Percentiles rank a stretch among this genome's conserved stretches.
Conservation (phyloP, 2,113 vertebrate species). For the Pituophis catenifer region DNA sequence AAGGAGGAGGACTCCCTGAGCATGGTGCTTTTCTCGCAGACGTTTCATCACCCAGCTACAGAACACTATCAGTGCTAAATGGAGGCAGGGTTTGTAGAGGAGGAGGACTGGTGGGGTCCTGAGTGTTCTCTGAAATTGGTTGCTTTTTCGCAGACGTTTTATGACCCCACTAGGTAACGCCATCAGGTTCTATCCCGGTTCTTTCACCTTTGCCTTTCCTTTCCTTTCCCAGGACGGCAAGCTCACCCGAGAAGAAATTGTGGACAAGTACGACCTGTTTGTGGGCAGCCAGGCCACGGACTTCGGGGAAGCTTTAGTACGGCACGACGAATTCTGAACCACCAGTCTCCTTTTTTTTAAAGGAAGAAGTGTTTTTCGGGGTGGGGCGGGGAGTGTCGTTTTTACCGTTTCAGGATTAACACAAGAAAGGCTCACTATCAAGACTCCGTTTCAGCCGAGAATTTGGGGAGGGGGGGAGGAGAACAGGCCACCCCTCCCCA, state of each 20-base stretch:
- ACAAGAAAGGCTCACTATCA: slow-evolving; percentile 60
- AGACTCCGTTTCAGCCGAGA: slow-evolving; percentile 62
- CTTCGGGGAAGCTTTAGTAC: slow-evolving; percentile 87
- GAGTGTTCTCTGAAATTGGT: not conserved
- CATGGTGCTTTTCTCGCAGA: not conserved
- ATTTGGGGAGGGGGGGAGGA: not conserved
- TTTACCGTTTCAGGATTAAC: slow-evolving; percentile 70
- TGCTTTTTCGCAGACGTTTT: not conserved
- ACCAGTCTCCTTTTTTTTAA: slow-evolving; percentile 44
- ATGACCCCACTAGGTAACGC: not conserved
- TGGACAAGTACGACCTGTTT: slow-evolving; percentile 88
- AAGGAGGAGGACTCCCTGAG: too few species aligned
- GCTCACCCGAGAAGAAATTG: slow-evolving; percentile 84
- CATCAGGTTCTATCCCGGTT: too few species aligned
- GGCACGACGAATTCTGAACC: slow-evolving; percentile 86
- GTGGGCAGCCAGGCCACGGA: slow-evolving; percentile 94
- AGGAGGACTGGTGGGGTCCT: not conserved
- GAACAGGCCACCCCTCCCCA: not conserved
- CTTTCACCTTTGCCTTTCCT: not conserved
- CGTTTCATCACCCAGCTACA: not conserved
- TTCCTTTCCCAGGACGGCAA: slow-evolving; percentile 79
- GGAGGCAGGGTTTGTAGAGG: not conserved
- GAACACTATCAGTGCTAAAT: not conserved
- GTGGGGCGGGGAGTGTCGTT: slow-evolving; percentile 82
- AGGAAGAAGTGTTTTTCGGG: not conserved